Evolutionary conservation across 2,888 invertebrate species (phyloP), one percentile per base, ranked within the genome.

Genomic region (Homarus gammarus): DNA sequence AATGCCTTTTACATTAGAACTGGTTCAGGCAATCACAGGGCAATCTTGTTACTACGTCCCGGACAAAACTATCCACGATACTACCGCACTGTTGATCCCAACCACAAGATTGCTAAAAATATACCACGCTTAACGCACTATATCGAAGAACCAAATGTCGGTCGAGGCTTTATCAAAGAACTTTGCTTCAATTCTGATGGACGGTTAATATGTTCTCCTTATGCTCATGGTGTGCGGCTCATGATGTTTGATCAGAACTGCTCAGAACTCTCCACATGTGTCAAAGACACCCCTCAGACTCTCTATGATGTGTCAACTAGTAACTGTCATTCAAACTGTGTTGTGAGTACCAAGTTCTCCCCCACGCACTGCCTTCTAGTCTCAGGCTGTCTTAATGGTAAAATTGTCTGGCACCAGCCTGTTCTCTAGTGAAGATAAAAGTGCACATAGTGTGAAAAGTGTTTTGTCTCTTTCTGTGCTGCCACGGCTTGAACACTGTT

Each of bases 101-200:
- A 89, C 70, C 85, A 90, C 72, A 81, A 87, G 84, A 96, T 96
- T 88, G 94, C 96, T 77, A 95, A 96, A 92, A 98, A 98, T 94
- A 94, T 95, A 33, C 96, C 96, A 22, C 95, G 98, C 73, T 95
- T 99, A 81, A 96, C 97, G 8, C 97, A 97, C 94, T 98, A 96
- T 93, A 95, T 96, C 12, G 96, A 97, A 93, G 98, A 99, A 93
- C 96, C 97, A 0, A 98, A 97, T 93, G 96, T 97, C 22, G 98
- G 97, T 0, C 96, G 96, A 92, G 98, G 98, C 0, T 98, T 97
- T 93, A 98, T 99, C 87, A 99, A 99, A 94, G 99, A 98, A 93
- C 94, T 98, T 75, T 97, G 97, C 93, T 98, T 97, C 94, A 98
- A 98, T 0, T 95, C 97, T 0, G 98, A 98, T 93, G 99, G 99